These are phyloP conservation scores for Nemoura dubitans DNA, from an alignment of 2,888 invertebrate genomes.

Conservation along the genomic window DNA sequence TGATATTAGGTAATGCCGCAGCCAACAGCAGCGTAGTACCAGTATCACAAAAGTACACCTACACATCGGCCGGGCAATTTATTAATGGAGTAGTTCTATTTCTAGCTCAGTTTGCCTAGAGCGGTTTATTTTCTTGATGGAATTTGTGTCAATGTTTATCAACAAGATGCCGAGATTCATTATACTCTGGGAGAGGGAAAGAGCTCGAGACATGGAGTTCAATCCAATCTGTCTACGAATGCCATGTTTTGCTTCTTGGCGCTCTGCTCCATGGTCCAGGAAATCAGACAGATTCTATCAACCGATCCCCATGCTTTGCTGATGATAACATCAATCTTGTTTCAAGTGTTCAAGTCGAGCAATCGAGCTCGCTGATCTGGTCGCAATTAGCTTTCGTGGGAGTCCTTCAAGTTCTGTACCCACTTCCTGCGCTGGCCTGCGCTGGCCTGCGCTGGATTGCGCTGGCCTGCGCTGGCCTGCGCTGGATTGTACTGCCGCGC, in stretches of 20 bases:
- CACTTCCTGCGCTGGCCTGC: too few species aligned
- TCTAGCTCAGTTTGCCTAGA: background rate
- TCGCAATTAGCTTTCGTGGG: too few species aligned
- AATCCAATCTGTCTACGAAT: background rate
- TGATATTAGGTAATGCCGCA: too few species aligned
- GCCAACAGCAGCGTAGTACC: too few species aligned
- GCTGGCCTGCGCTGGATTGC: too few species aligned
- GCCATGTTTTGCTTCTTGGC: background rate
- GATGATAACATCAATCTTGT: background rate
- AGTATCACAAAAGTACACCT: too few species aligned
- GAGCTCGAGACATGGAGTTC: too few species aligned
- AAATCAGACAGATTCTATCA: background rate
- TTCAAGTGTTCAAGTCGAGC: background rate
- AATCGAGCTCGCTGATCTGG: background rate
- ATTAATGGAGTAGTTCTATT: conserved; percentile 12
- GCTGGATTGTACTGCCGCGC: too few species aligned
- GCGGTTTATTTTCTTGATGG: background rate
- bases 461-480: too few species aligned
- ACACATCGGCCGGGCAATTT: background rate
- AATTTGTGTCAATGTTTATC: conserved; percentile 5
- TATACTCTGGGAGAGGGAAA: background rate
- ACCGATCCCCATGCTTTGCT: background rate
- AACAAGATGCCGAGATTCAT: background rate
- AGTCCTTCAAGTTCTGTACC: too few species aligned
- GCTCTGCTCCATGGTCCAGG: background rate